Evolutionary conservation across 1,140 invertebrate genomes (phyloP), one percentile per base, ranked within the genome.

Genomic region (Lepidurus apus): DNA sequence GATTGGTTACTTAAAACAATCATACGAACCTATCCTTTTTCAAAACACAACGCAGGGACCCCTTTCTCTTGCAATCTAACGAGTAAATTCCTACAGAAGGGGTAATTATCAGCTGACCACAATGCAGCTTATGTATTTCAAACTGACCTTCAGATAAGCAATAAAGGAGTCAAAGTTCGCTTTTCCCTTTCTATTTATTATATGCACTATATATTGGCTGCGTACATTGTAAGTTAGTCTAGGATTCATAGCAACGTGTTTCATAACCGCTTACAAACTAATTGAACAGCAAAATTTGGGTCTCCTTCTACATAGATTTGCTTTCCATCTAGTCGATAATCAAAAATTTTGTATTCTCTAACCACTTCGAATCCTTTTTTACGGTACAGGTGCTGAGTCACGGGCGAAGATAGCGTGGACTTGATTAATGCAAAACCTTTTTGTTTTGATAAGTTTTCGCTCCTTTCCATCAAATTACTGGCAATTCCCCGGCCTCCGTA

Each of bases 401-500:
- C 53, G 17, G 53, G 53, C 17, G 53, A 65, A 65, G 53, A 65
- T 65, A 65, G 21, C 53, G 53, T 65, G 13, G 53, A 65, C 53
- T 65, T 65, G 17, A 65, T 65, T 65, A 65, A 65, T n/a, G 53
- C 21, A 21, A 21, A 65, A 17, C 53, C 53, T 7, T n/a, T 13
- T 65, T 65, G 53, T n/a, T 65, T 65, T 65, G 53, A 13, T 65
- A 65, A 65, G 53, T 13, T 21, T n/a, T 65, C 53, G 21, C 53
- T 65, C 7, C 21, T 65, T 13, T 65, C 53, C 6, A 65, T 65
- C 21, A 65, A 21, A 13, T 7, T 17, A 65, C 53, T 65, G 53
- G 53, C 53, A 5, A 65, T 65, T 65, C 53, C 53, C 8, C 53
- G 53, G 53, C 53, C 53, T 9, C 53, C 53, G 13, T 13, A 65